Percentiles rank a stretch among this genome's conserved stretches.
Conservation (phyloP, 2,113 vertebrate genomes). For the Probosciger aterrimus region DNA sequence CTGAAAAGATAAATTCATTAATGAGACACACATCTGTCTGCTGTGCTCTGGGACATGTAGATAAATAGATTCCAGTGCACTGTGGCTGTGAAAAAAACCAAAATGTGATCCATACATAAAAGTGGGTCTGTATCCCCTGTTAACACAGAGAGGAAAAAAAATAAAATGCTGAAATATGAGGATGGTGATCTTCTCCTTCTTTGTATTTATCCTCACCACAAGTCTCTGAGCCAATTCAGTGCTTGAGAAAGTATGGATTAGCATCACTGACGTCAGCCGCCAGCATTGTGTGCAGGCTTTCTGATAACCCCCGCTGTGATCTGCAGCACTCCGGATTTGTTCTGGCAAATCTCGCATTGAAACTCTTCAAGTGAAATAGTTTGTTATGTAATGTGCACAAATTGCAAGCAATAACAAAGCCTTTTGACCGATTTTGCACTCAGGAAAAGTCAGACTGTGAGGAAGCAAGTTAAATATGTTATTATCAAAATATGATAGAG, state of each 20-base stretch:
- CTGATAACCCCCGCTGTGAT: not conserved
- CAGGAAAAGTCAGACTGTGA: not conserved
- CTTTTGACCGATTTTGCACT: not conserved
- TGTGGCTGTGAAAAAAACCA: not conserved
- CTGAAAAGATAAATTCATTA: constrained; percentile 9
- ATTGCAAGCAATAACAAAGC: not conserved
- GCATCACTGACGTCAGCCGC: rapidly evolving
- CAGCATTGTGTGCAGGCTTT: not conserved
- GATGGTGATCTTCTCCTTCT: not conserved
- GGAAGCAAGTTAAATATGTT: not conserved
- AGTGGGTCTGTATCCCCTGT: not conserved
- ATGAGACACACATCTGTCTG: not conserved
- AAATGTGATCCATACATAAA: not conserved
- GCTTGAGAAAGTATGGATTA: not conserved
- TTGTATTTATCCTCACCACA: not conserved
- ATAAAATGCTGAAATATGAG: not conserved
- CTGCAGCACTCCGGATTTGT: not conserved
- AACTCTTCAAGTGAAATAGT: not conserved
- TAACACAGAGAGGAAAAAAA: not conserved
- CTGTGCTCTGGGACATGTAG: not conserved
- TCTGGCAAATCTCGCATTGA: not conserved
- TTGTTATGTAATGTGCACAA: not conserved
- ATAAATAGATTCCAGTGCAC: not conserved
- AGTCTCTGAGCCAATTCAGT: not conserved
- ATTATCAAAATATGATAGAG: not conserved